phyloP scores from a whole-genome alignment of 2,888 invertebrate genomes.

The Lysandra coridon region DNA sequence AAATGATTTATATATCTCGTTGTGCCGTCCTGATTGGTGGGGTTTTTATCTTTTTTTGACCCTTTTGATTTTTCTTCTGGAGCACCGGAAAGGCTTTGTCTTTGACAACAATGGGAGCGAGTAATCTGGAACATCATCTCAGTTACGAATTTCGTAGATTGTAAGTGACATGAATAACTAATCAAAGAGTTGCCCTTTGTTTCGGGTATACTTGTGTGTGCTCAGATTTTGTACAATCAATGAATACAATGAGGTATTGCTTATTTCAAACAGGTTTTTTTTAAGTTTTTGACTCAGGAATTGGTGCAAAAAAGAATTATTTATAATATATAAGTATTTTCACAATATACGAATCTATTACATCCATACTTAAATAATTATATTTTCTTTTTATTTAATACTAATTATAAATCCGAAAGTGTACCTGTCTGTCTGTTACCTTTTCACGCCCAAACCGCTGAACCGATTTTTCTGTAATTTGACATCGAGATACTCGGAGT shows the following conservation, averaged over 20 bases:
- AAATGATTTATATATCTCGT: slow-evolving; percentile 30
- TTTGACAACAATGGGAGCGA: slow-evolving; percentile 29
- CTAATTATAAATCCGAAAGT: too few relatives aligned
- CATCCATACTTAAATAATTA: too few relatives aligned
- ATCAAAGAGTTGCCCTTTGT: slow-evolving; percentile 11
- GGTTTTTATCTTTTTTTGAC: slow-evolving; percentile 26
- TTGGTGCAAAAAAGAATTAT: too few relatives aligned
- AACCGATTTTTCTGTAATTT: too few relatives aligned
- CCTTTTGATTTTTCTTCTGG: slow-evolving; percentile 31
- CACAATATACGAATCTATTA: too few relatives aligned
- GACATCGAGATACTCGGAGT: too few relatives aligned
- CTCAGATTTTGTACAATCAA: not conserved
- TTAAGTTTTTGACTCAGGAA: too few relatives aligned
- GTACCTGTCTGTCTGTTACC: too few relatives aligned
- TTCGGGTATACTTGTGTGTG: not conserved
- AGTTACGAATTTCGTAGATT: slow-evolving; percentile 20
- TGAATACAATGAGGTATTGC: not conserved
- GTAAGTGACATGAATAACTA: slow-evolving; percentile 21
- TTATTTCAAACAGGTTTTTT: too few relatives aligned
- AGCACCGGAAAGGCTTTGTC: slow-evolving; percentile 31
- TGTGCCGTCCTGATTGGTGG: slow-evolving; percentile 18
- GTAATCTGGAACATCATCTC: slow-evolving; percentile 14
- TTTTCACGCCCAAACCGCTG: too few relatives aligned
- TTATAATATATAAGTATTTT: too few relatives aligned
- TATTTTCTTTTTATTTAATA: too few relatives aligned